Base-by-base conservation (phyloP, 2,888 invertebrate genomes). In the Pasiphila rectangulata region DNA sequence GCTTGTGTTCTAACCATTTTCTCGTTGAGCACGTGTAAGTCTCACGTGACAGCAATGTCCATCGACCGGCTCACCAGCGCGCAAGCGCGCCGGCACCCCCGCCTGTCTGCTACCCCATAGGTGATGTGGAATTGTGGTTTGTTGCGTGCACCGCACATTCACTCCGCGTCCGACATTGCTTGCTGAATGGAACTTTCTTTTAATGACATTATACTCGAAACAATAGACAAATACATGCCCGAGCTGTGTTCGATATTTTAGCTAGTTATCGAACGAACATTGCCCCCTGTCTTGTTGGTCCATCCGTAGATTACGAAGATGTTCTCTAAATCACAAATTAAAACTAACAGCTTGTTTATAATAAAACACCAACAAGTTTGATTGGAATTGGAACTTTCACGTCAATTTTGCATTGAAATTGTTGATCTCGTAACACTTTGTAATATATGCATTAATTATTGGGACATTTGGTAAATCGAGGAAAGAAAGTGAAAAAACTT, bases 1-100 rank as follows among this genome's bases (percentile, higher is more conserved):
- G 0, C 10, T 21, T 10, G 12, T 10, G 21, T 38, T 35, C 13
- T 43, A 34, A 27, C 32, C 36, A 45, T 37, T 40, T 37, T 16
- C 41, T 41, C 32, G 36, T 39, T 32, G 42, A 74, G 67, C 85
- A 86, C 86, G 85, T 87, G 86, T 62, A 68, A 51, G 55, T 73
- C 72, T 75, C 83, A 75, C 84, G 78, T 75, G 72, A 63, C 61
- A 61, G 61, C 64, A 59, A 64, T 59, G 70, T 57, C 65, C 59
- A 72, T 83, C 84, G 83, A 83, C 79, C 81, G 81, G 37, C 15
- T 34, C 56, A 39, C 16, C 61, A 77, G 32, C 58, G 74, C 85
- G 84, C 84, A 81, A 56, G 86, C 86, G 84, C 79, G 60, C 54
- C 48, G 50, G 57, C 67, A 74, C 70, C 79, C 79, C 67, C 69